These are phyloP conservation scores for Aporophyla lueneburgensis DNA, from an alignment of 2,888 invertebrate species.

Conservation along the genomic window DNA sequence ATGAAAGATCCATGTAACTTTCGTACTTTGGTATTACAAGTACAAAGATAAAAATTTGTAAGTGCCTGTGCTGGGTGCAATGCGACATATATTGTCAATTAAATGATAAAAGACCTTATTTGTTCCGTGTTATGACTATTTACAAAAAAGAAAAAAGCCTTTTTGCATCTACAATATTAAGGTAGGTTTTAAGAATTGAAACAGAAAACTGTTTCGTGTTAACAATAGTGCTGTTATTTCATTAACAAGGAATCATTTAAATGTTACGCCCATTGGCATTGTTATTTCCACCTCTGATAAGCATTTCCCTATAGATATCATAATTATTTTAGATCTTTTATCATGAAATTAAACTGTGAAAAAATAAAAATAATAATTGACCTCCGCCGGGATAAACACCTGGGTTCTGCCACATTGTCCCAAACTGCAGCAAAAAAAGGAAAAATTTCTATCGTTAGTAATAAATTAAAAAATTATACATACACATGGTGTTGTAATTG, in stretches of 20 bases:
- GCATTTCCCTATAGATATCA: not conserved
- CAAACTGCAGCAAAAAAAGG: conserved; percentile 78
- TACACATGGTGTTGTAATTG: conserved; percentile 90
- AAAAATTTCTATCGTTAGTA: conserved; percentile 70
- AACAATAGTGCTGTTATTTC: not conserved
- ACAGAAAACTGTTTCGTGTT: not conserved
- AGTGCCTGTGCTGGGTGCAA: conserved; percentile 61
- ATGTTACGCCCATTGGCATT: not conserved
- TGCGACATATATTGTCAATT: conserved; percentile 52
- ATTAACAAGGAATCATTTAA: not conserved
- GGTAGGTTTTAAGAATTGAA: not conserved
- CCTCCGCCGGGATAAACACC: conserved; percentile 89
- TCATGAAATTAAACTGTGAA: conserved; percentile 54
- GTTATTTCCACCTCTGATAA: conserved; percentile 11
- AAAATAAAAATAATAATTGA: conserved; percentile 70
- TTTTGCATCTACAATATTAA: not conserved
- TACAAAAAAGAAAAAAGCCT: not conserved
- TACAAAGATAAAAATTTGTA: conserved; percentile 41
- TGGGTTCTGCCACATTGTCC: conserved; percentile 88
- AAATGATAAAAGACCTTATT: conserved; percentile 60
- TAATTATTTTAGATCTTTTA: conserved; percentile 47
- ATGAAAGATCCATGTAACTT: conserved; percentile 20
- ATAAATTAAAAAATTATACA: conserved; percentile 75
- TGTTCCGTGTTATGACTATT: conserved; percentile 3
- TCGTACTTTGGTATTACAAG: not conserved